Evolutionary conservation across 2,888 invertebrate genomes (phyloP).

Genomic region (Zele albiditarsus): DNA sequence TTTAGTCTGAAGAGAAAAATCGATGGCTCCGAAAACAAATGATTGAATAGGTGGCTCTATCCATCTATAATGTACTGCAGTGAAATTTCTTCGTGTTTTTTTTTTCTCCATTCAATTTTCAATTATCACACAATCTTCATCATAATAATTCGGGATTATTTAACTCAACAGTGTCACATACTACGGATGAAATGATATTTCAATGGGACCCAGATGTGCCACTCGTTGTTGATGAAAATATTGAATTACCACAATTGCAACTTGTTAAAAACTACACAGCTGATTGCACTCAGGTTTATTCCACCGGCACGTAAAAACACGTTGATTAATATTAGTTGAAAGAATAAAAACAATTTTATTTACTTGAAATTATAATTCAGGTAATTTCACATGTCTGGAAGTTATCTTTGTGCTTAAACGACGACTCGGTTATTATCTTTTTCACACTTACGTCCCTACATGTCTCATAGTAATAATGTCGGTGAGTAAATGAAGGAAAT

Average conservation of each 20-base stretch:
- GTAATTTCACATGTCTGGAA: slow-evolving; percentile 93
- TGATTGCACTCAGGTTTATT: slow-evolving; percentile 93
- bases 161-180: slow-evolving; percentile 87
- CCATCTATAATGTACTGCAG: background rate
- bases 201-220: slow-evolving; percentile 95
- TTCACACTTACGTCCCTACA: slow-evolving; percentile 95
- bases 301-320: slow-evolving; percentile 79
- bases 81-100: background rate
- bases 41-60: slow-evolving; percentile 34
- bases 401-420: slow-evolving; percentile 92
- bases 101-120: background rate
- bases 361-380: slow-evolving; percentile 72
- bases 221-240: slow-evolving; percentile 90
- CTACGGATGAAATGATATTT: slow-evolving; percentile 94
- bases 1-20: slow-evolving; percentile 52
- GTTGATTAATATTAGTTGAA: slow-evolving; percentile 18
- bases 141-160: slow-evolving; percentile 51
- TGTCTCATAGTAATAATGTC: slow-evolving; percentile 97
- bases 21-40: slow-evolving; percentile 51
- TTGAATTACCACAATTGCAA: slow-evolving; percentile 91
- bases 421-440: slow-evolving; percentile 91
- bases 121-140: background rate
- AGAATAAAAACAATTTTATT: slow-evolving; percentile 20
- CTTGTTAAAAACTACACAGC: slow-evolving; percentile 91
- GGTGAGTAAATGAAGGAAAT: slow-evolving; percentile 74